Evolutionary conservation across 2,888 invertebrate genomes (phyloP).

Genomic region (Erebia epiphron): DNA sequence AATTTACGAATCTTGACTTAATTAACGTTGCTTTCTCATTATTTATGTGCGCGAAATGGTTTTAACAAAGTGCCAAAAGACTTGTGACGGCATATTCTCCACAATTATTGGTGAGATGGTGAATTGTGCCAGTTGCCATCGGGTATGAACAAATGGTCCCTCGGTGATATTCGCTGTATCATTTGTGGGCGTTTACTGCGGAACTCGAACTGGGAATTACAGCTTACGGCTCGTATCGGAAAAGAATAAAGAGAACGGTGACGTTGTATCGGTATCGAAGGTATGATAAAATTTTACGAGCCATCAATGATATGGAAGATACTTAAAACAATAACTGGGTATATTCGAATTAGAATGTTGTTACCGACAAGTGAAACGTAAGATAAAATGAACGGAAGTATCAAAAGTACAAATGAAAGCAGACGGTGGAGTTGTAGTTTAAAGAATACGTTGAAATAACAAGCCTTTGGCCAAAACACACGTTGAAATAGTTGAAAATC

Average conservation of each 20-base stretch:
- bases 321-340: conserved; percentile 8
- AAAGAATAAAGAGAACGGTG: conserved; percentile 19
- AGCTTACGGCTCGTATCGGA: conserved; percentile 11
- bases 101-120: conserved; percentile 17
- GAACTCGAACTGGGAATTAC: conserved; percentile 37
- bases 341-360: neutral
- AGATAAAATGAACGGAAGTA: neutral
- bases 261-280: neutral
- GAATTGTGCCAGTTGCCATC: conserved; percentile 23
- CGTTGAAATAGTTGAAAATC: too few species aligned
- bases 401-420: neutral
- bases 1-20: neutral
- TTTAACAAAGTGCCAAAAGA: conserved; percentile 17
- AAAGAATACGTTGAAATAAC: neutral
- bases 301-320: conserved; percentile 3
- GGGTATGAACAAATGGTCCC: conserved; percentile 32
- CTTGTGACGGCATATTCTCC: conserved; percentile 22
- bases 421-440: neutral
- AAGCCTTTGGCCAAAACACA: neutral
- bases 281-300: conserved; percentile 8
- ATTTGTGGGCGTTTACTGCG: conserved; percentile 36
- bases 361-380: neutral
- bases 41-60: conserved; percentile 5
- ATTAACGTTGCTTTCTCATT: neutral
- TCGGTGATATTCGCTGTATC: conserved; percentile 21